Base-by-base conservation (phyloP, 2,113 vertebrate genomes). In the Apaloderma vittatum region DNA sequence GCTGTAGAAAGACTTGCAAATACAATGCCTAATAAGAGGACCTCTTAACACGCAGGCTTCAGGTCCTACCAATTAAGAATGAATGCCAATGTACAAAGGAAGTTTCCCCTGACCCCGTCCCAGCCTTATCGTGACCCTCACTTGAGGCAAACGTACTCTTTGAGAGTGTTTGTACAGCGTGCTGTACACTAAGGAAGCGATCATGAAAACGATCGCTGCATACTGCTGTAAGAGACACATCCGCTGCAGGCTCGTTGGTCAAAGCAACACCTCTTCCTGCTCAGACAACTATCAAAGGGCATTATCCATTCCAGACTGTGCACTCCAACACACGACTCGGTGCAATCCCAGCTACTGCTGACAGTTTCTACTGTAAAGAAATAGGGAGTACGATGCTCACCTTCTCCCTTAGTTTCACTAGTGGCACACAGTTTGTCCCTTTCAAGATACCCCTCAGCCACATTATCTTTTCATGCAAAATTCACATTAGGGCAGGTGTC, bases 151-250 rank as follows among this genome's bases (percentile, higher is more conserved):
- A 2, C 9, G 21, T 12, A 19, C 40, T 17, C 34, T 29, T 72
- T 2, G 23, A 23, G 20, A 51, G 26, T 14, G 26, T 61, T 67
- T 65, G 40, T 29, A 63, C 5, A 1, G 15, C 0, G 0, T 9
- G 7, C 9, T 46, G 55, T 5, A 63, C 32, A 21, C 34, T 11
- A 6, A 74, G 34, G 55, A 19, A 49, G 57, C 21, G 23, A 78
- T 71, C 67, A 6, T 71, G 34, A 51, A 19, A 49, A 59, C 21
- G 23, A 78, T 71, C 67, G 12, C 29, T 76, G 49, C n/a, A 5
- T 11, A 8, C 34, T 58, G 54, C 81, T 75, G 15, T 34, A 37
- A 84, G 63, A 71, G 20, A 78, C 6, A 3, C 1, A 5, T 20
- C 21, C 11, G 2, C 20, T 67, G 65, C 52, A 52, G 45, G 21